Percentiles rank a stretch among this genome's conserved stretches.
Evolutionary conservation across 1,140 invertebrate species (phyloP).

Genomic region (Tetramorium alpestre): DNA sequence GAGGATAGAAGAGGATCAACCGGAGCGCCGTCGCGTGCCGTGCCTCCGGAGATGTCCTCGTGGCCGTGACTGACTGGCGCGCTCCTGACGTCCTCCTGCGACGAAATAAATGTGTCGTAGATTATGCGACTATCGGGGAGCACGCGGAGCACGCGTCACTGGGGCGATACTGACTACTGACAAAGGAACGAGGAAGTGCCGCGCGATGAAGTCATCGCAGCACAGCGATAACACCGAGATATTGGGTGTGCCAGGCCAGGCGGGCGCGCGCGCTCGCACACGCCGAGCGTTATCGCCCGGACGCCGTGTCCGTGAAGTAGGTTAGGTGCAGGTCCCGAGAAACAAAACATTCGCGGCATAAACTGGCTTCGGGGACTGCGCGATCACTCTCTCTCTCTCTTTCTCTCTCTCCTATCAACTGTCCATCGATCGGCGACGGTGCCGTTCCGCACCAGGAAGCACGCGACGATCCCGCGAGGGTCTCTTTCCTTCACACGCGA

Average conservation of each 20-base stretch:
- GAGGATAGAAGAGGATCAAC: slow-evolving; percentile 49
- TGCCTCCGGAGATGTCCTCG: slow-evolving; percentile 26
- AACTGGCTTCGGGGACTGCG: not conserved
- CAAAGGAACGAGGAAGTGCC: slow-evolving; percentile 65
- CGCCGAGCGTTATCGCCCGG: slow-evolving; percentile 45
- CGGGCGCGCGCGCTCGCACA: slow-evolving; percentile 2
- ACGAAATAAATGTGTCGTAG: not conserved
- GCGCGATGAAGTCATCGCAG: slow-evolving; percentile 50
- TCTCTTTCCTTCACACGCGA: not conserved
- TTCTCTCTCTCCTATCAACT: no score
- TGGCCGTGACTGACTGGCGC: not conserved
- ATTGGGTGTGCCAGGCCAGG: slow-evolving; percentile 37
- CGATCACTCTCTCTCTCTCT: not conserved
- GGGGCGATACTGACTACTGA: slow-evolving; percentile 57
- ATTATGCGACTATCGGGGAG: not conserved
- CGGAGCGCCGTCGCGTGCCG: not conserved
- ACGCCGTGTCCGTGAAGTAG: slow-evolving; percentile 49
- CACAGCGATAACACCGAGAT: slow-evolving; percentile 35
- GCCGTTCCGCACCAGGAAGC: not conserved
- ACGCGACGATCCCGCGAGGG: not conserved
- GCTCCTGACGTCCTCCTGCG: no score
- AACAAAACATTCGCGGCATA: slow-evolving; percentile 50
- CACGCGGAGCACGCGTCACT: slow-evolving; percentile 16
- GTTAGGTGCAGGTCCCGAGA: slow-evolving; percentile 52
- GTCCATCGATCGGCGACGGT: not conserved